Conservation (phyloP, 2,797 vertebrate genomes). For the Hirundo rustica region DNA sequence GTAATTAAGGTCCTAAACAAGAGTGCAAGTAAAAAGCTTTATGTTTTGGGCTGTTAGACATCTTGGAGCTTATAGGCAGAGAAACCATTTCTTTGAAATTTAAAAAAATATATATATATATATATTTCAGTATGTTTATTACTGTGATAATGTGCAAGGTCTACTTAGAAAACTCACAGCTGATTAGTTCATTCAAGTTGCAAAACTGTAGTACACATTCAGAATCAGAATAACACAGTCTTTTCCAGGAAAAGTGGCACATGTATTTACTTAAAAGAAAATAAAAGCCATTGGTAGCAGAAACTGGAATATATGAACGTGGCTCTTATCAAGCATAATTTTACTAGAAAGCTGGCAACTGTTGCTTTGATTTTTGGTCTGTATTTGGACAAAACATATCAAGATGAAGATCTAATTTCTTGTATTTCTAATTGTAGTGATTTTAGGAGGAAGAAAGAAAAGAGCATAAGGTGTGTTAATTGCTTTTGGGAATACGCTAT, state of each 20-base stretch:
- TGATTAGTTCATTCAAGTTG: not conserved
- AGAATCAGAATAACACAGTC: not conserved
- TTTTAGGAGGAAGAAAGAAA: not conserved
- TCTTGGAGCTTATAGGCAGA: not conserved
- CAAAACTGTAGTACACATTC: not conserved
- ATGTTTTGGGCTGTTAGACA: not conserved
- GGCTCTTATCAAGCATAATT: not conserved
- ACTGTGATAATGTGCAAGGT: not conserved
- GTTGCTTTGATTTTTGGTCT: not conserved
- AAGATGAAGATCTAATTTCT: not conserved
- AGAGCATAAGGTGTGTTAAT: not conserved
- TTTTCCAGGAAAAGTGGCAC: not conserved
- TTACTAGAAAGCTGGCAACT: not conserved
- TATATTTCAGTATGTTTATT: not conserved
- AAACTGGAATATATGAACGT: not conserved
- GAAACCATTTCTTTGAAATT: not conserved
- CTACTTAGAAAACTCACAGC: not conserved
- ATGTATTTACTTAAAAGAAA: not conserved
- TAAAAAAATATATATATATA: not conserved
- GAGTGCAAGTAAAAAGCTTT: not conserved
- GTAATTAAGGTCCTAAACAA: not conserved
- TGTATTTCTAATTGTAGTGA: not conserved
- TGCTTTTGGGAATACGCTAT: not conserved
- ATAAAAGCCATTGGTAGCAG: not conserved
- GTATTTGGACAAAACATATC: not conserved